Conservation (phyloP, 2,797 vertebrate genomes). For the Heteromormyrus szaboi region DNA sequence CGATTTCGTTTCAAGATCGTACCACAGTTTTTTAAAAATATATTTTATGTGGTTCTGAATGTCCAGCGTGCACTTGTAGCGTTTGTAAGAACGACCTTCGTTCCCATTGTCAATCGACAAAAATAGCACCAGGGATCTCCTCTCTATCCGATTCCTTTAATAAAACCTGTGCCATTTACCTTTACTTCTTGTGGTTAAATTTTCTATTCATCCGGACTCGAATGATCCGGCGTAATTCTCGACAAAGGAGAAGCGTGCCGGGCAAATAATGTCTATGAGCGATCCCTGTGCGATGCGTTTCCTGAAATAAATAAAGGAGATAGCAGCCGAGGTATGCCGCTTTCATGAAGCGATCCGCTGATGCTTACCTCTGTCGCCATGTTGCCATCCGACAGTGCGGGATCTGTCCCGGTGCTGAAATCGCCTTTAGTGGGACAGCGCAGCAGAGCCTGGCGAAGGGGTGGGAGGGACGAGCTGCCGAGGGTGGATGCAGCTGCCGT, state of each 20-base stretch:
- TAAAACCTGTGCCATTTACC: neutral
- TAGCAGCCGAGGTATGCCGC: neutral
- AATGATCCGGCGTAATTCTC: constrained; percentile 18
- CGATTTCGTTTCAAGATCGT: neutral
- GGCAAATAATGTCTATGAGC: constrained; percentile 5
- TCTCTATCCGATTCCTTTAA: neutral
- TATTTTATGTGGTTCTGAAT: neutral
- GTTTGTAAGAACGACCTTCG: neutral
- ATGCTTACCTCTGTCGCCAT: constrained; percentile 72
- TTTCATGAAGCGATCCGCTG: neutral
- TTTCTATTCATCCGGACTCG: neutral
- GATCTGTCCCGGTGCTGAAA: constrained; percentile 53
- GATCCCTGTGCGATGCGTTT: neutral
- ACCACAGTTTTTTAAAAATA: neutral
- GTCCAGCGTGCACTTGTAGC: constrained; percentile 3
- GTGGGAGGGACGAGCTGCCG: constrained; percentile 32
- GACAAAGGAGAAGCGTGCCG: constrained; percentile 10
- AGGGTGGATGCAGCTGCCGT: constrained; percentile 27
- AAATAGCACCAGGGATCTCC: neutral
- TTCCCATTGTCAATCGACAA: neutral
- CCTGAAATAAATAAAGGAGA: neutral
- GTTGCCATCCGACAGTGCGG: constrained; percentile 46
- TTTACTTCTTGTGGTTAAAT: neutral
- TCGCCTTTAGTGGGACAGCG: constrained; percentile 52
- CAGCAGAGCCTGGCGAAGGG: constrained; percentile 23